phyloP scores from a whole-genome alignment of 2,888 invertebrate genomes.

The Sphaerophoria rueppellii region DNA sequence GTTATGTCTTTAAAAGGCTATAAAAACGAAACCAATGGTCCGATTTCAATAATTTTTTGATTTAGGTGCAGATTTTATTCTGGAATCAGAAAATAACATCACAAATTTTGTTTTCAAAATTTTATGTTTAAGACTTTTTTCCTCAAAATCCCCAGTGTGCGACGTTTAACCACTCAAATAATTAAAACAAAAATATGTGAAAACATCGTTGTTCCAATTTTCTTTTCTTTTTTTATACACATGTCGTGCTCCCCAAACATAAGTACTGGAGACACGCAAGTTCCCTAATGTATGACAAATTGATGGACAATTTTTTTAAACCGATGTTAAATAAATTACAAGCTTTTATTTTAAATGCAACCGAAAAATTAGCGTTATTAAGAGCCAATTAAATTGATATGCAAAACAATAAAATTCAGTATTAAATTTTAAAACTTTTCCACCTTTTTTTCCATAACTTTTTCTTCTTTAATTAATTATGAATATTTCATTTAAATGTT shows the following conservation, averaged over 20 bases:
- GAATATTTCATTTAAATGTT: background rate
- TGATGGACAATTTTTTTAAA: constrained; percentile 23
- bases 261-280: constrained; percentile 6
- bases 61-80: no score
- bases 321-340: background rate
- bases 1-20: no score
- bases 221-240: background rate
- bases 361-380: constrained; percentile 4
- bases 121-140: no score
- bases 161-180: background rate
- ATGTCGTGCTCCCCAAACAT: constrained; percentile 4
- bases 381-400: constrained; percentile 10
- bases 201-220: background rate
- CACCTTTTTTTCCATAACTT: background rate
- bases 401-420: background rate
- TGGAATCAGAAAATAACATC: no score
- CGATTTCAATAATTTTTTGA: no score
- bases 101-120: no score
- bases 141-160: no score
- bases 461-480: constrained; percentile 14
- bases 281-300: constrained; percentile 12
- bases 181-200: background rate
- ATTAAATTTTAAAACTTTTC: constrained; percentile 9
- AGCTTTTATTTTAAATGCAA: constrained; percentile 2
- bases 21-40: no score